These are phyloP conservation scores for Chrysodeixis includens DNA, from an alignment of 2,888 invertebrate genomes.

Conservation along the genomic window DNA sequence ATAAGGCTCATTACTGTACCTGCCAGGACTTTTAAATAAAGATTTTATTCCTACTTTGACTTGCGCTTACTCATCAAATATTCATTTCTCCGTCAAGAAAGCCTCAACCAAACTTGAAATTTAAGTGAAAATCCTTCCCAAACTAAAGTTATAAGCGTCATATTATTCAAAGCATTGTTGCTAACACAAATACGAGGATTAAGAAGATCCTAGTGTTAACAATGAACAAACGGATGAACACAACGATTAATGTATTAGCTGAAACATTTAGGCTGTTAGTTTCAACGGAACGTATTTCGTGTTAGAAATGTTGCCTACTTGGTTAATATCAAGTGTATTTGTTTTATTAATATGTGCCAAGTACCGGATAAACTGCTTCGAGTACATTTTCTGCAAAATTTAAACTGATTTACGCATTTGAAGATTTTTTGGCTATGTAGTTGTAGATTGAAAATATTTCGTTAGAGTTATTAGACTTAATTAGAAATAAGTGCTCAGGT, in stretches of 20 bases:
- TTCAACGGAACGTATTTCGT: neutral
- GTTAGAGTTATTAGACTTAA: too few relatives aligned
- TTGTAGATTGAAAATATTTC: too few relatives aligned
- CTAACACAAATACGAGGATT: neutral
- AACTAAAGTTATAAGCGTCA: neutral
- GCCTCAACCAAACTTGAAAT: neutral
- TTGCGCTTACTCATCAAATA: neutral
- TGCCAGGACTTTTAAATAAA: neutral
- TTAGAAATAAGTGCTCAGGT: too few relatives aligned
- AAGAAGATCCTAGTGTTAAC: neutral
- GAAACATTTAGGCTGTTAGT: neutral
- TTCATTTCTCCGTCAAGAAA: neutral
- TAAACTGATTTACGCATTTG: too few relatives aligned
- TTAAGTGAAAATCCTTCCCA: neutral
- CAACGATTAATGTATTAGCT: neutral
- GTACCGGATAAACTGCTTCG: neutral
- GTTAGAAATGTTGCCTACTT: neutral
- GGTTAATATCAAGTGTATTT: neutral
- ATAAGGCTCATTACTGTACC: too few relatives aligned
- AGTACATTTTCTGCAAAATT: neutral
- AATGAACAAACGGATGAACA: conserved; percentile 5
- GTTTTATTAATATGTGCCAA: neutral
- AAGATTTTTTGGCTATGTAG: too few relatives aligned
- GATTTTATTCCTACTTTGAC: neutral
- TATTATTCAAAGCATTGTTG: conserved; percentile 2